phyloP scores from a whole-genome alignment of 2,888 invertebrate genomes.

The Drosophila helvetica region DNA sequence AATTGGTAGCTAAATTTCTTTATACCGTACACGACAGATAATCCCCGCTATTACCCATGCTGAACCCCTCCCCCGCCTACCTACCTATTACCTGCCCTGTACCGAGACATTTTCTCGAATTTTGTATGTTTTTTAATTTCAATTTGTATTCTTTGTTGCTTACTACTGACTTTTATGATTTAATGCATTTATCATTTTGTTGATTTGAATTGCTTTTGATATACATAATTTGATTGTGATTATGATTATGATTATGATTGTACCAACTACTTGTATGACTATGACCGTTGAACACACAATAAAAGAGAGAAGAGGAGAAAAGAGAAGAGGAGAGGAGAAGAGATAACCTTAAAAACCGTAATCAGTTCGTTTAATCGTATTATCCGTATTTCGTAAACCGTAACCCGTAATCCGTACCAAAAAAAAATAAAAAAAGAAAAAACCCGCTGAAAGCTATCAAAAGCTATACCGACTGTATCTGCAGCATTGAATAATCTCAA shows the following conservation, averaged over 20 bases:
- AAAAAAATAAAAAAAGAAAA: slow-evolving; percentile 1
- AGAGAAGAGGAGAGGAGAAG: neutral
- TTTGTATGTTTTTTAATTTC: slow-evolving; percentile 8
- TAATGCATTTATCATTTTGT: slow-evolving; percentile 14
- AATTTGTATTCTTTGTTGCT: slow-evolving; percentile 9
- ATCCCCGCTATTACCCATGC: neutral
- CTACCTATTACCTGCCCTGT: neutral
- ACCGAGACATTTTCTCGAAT: neutral
- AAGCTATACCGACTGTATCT: slow-evolving; percentile 61
- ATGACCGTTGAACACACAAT: slow-evolving; percentile 14
- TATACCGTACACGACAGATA: no score
- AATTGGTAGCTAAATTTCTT: no score
- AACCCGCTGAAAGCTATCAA: slow-evolving; percentile 7
- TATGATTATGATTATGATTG: no score
- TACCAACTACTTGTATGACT: neutral
- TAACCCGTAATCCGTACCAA: slow-evolving; percentile 19
- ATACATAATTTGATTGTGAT: slow-evolving; percentile 5
- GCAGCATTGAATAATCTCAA: slow-evolving; percentile 96
- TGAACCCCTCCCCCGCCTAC: neutral
- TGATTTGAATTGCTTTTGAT: slow-evolving; percentile 8
- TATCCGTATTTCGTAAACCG: slow-evolving; percentile 42
- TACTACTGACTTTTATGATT: slow-evolving; percentile 10
- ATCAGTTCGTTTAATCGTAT: slow-evolving; percentile 40
- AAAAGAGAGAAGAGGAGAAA: neutral
- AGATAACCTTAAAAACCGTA: slow-evolving; percentile 23